Percentiles rank a stretch among this genome's conserved stretches.
Evolutionary conservation across 2,888 invertebrate genomes (phyloP).

Genomic region (Muschampia plurimacula): DNA sequence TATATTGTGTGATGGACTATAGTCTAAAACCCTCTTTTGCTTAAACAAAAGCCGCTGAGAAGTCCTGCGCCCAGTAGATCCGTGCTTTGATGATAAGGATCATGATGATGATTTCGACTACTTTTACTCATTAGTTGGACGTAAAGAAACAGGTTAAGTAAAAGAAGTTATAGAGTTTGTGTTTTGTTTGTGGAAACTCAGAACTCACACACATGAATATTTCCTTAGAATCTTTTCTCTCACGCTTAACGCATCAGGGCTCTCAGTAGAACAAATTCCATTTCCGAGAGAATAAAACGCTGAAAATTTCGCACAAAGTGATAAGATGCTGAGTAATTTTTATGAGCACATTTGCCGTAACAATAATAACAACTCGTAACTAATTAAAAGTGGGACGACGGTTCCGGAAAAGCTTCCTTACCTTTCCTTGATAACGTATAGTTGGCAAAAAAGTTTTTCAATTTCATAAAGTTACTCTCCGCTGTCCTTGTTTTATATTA

Average conservation of each 20-base stretch:
- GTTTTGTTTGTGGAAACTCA: no score
- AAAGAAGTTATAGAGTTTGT: neutral
- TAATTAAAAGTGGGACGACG: constrained; percentile 78
- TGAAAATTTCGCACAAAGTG: constrained; percentile 59
- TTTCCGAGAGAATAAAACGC: constrained; percentile 32
- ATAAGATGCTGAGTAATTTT: constrained; percentile 73
- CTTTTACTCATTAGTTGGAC: no score
- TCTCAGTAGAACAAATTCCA: constrained; percentile 16
- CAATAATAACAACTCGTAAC: constrained; percentile 81
- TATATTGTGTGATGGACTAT: no score
- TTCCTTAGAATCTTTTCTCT: neutral
- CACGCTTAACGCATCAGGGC: neutral
- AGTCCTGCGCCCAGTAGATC: no score
- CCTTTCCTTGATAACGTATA: constrained; percentile 62
- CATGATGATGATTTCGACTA: no score
- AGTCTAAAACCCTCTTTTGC: no score
- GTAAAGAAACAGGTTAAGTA: no score
- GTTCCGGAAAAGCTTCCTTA: constrained; percentile 65
- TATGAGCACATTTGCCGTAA: constrained; percentile 71
- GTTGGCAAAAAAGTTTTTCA: constrained; percentile 56
- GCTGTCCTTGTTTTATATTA: constrained; percentile 21
- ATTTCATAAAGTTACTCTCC: constrained; percentile 27
- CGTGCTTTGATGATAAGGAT: no score
- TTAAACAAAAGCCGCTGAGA: no score
- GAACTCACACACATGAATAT: neutral